These are phyloP conservation scores for Bovichtus diacanthus DNA, from an alignment of 2,797 vertebrate genomes.

Conservation along the genomic window DNA sequence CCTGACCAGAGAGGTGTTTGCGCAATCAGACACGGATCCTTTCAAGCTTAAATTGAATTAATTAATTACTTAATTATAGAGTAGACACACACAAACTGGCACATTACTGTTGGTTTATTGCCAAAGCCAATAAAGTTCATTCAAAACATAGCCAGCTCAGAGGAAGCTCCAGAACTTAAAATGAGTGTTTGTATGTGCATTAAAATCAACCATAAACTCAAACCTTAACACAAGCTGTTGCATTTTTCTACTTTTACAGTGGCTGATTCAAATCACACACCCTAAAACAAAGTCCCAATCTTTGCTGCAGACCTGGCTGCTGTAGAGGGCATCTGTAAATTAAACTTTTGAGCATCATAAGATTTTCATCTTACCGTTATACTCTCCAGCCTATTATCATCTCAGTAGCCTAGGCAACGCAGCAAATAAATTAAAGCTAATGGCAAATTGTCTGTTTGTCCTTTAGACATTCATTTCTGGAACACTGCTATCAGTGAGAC, in stretches of 20 bases:
- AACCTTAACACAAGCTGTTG: neutral
- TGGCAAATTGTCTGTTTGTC: neutral
- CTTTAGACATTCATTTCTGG: neutral
- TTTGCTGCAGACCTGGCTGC: neutral
- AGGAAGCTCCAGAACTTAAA: neutral
- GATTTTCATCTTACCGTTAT: conserved; percentile 6
- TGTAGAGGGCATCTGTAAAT: conserved; percentile 3
- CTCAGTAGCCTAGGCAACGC: neutral
- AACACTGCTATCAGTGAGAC: neutral
- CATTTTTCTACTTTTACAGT: neutral
- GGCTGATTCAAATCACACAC: neutral
- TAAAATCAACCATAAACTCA: neutral
- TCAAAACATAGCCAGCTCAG: neutral
- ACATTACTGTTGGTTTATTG: neutral
- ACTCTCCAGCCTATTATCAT: conserved; percentile 23
- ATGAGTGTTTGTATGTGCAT: neutral
- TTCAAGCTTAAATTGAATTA: neutral
- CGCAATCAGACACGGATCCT: no score
- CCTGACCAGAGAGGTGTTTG: no score
- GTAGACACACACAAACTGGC: neutral
- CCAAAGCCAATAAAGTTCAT: neutral
- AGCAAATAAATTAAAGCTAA: neutral
- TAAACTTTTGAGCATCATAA: neutral
- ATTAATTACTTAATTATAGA: neutral
- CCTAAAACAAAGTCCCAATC: neutral